A percentile compares a stretch with the other conserved stretches of the same genome.
Conservation (phyloP, 2,797 vertebrate species). For the Crenuchus spilurus region DNA sequence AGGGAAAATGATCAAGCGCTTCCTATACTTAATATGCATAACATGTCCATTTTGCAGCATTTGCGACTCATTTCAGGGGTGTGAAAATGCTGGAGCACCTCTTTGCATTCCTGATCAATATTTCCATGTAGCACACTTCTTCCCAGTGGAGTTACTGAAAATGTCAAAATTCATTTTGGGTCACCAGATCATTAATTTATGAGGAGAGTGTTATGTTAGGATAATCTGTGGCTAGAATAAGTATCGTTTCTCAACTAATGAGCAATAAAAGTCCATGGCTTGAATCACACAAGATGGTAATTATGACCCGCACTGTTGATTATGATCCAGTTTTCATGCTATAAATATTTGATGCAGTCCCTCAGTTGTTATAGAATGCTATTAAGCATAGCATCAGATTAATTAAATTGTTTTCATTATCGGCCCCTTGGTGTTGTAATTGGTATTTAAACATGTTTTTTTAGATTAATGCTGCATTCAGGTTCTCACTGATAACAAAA, state of each 20-base stretch:
- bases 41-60: conserved; percentile 35
- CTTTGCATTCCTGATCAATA: conserved; percentile 39
- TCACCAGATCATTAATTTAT: conserved; percentile 23
- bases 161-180: conserved; percentile 23
- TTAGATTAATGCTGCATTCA: too few species aligned
- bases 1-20: conserved; percentile 29
- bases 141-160: conserved; percentile 5
- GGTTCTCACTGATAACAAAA: too few species aligned
- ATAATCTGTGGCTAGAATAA: conserved; percentile 5
- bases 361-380: not conserved
- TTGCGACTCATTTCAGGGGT: conserved; percentile 27
- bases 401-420: not conserved
- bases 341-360: not conserved
- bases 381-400: not conserved
- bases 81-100: conserved; percentile 4
- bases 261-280: not conserved
- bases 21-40: conserved; percentile 46
- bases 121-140: conserved; percentile 13
- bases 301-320: conserved; percentile 4
- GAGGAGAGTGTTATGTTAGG: conserved; percentile 3
- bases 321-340: not conserved
- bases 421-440: not conserved
- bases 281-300: not conserved
- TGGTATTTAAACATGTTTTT: not conserved
- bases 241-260: not conserved